Evolutionary conservation across 2,113 vertebrate genomes (phyloP).

Genomic region (Raja brachyura): DNA sequence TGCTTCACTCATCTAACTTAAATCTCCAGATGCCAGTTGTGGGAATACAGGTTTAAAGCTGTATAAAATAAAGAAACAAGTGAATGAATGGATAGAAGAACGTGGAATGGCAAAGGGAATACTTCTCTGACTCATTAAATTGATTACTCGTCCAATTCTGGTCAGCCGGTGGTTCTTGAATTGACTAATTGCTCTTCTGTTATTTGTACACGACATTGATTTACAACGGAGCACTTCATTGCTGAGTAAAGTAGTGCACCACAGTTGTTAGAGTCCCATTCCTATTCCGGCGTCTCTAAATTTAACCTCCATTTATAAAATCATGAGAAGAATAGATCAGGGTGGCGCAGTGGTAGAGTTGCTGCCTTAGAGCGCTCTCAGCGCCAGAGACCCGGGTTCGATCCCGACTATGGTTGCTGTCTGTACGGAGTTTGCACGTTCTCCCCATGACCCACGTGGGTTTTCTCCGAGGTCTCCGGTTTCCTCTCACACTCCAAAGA

Average conservation of each 20-base stretch:
- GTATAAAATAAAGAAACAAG: neutral
- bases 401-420: too few relatives aligned
- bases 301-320: too few relatives aligned
- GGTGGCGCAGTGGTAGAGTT: too few relatives aligned
- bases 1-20: neutral
- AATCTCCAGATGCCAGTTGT: slow-evolving; percentile 24
- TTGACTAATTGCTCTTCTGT: slow-evolving; percentile 34
- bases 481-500: too few relatives aligned
- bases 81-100: neutral
- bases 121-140: slow-evolving; percentile 24
- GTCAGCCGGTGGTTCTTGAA: slow-evolving; percentile 11
- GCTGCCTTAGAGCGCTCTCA: too few relatives aligned
- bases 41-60: neutral
- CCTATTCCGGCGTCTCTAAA: neutral
- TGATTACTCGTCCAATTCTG: slow-evolving; percentile 30
- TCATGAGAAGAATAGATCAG: too few relatives aligned
- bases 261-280: slow-evolving; percentile 23
- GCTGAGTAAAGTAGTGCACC: neutral
- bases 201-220: slow-evolving; percentile 30
- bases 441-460: too few relatives aligned
- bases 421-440: too few relatives aligned
- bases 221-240: slow-evolving; percentile 8
- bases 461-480: too few relatives aligned
- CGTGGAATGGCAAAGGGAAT: neutral
- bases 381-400: too few relatives aligned